Evolutionary conservation across 2,113 vertebrate species (phyloP).

Genomic region (Tautogolabrus adspersus): DNA sequence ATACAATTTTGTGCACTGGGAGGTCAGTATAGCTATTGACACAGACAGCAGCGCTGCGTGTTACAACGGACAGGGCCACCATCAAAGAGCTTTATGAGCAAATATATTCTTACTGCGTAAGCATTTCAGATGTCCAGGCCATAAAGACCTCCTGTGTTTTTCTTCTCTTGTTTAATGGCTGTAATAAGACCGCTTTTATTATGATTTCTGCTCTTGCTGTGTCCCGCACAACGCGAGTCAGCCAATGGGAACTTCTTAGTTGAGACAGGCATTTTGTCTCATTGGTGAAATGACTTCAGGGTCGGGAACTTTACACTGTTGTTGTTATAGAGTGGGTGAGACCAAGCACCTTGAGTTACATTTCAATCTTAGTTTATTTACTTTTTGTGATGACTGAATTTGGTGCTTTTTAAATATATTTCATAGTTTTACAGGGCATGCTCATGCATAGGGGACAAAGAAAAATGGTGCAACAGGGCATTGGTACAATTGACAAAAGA

Average conservation of each 20-base stretch:
- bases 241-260: conserved; percentile 16
- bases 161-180: conserved; percentile 74
- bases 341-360: not conserved
- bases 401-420: not conserved
- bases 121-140: conserved; percentile 71
- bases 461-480: not conserved
- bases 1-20: conserved; percentile 71
- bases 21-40: conserved; percentile 78
- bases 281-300: conserved; percentile 10
- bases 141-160: conserved; percentile 71
- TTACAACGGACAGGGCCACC: conserved; percentile 77
- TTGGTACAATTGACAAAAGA: not conserved
- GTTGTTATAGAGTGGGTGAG: conserved; percentile 4
- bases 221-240: conserved; percentile 39
- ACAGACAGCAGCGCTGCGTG: conserved; percentile 68
- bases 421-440: not conserved
- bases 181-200: conserved; percentile 78
- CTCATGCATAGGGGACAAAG: not conserved
- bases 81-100: conserved; percentile 81
- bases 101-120: conserved; percentile 76
- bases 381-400: not conserved
- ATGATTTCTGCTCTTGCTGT: conserved; percentile 63
- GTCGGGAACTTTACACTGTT: not conserved
- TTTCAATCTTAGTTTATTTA: not conserved
- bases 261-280: conserved; percentile 39